Conservation (phyloP, 2,113 vertebrate species). For the Pelodiscus sinensis region DNA sequence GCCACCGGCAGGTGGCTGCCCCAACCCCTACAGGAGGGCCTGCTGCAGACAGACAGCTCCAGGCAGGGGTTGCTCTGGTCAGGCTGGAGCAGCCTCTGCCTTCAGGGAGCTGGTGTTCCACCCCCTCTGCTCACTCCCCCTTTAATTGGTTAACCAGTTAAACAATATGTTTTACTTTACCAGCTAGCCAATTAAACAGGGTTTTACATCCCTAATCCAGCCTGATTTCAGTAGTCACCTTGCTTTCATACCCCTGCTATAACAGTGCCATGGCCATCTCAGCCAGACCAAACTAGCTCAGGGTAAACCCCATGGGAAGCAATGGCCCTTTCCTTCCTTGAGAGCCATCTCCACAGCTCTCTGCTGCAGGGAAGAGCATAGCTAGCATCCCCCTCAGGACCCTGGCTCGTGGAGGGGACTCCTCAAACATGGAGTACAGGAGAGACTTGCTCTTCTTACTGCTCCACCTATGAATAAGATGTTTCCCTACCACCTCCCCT, state of each 20-base stretch:
- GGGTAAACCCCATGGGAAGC: background rate
- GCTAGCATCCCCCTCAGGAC: background rate
- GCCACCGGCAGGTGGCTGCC: no score
- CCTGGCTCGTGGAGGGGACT: background rate
- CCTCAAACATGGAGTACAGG: background rate
- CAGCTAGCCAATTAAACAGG: no score
- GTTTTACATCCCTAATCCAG: background rate
- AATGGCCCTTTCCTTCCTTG: background rate
- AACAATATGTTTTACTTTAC: no score
- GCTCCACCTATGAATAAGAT: background rate
- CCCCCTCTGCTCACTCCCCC: no score
- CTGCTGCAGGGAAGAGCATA: background rate
- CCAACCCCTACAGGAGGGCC: no score
- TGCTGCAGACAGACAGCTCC: no score
- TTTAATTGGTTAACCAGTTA: no score
- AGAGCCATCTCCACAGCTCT: accelerated
- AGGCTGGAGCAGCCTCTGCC: no score
- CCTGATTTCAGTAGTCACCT: background rate
- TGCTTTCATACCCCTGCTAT: background rate
- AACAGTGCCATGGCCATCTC: background rate
- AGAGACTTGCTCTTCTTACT: background rate
- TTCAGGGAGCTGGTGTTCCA: no score
- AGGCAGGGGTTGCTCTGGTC: no score
- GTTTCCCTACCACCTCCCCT: background rate
- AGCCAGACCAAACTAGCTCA: background rate